phyloP scores from a whole-genome alignment of 2,113 vertebrate species.

The Seriola aureovittata region DNA sequence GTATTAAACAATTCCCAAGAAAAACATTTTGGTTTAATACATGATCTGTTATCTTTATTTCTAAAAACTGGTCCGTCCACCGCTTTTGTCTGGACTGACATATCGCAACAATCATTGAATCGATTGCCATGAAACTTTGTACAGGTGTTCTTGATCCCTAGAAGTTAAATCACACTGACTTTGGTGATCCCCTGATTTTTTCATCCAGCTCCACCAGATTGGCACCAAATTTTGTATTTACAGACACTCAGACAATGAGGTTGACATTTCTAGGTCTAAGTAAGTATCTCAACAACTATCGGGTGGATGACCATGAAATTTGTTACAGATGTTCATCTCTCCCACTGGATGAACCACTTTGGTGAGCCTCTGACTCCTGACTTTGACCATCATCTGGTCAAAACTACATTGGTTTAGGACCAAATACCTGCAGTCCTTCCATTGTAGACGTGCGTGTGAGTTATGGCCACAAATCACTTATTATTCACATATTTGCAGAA shows the following conservation, averaged over 20 bases:
- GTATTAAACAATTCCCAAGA: constrained; percentile 19
- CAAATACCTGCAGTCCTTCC: neutral
- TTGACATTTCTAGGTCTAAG: neutral
- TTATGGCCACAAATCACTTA: no score
- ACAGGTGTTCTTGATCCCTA: neutral
- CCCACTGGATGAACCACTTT: neutral
- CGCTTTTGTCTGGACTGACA: neutral
- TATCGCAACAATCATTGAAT: neutral
- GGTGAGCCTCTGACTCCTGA: neutral
- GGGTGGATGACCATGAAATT: neutral
- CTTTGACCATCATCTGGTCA: neutral
- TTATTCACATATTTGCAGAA: neutral
- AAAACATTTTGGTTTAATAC: constrained; percentile 17
- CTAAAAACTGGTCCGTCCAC: neutral
- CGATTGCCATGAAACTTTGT: neutral
- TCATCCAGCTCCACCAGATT: neutral
- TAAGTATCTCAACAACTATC: neutral
- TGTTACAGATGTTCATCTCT: neutral
- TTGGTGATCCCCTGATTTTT: neutral
- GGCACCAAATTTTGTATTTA: neutral
- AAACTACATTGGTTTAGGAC: neutral
- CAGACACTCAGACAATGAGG: neutral
- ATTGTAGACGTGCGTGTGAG: neutral
- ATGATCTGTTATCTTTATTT: constrained; percentile 8
- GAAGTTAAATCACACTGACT: neutral